Evolutionary conservation across 2,113 vertebrate genomes (phyloP).

Genomic region (Erpornis zantholeuca): DNA sequence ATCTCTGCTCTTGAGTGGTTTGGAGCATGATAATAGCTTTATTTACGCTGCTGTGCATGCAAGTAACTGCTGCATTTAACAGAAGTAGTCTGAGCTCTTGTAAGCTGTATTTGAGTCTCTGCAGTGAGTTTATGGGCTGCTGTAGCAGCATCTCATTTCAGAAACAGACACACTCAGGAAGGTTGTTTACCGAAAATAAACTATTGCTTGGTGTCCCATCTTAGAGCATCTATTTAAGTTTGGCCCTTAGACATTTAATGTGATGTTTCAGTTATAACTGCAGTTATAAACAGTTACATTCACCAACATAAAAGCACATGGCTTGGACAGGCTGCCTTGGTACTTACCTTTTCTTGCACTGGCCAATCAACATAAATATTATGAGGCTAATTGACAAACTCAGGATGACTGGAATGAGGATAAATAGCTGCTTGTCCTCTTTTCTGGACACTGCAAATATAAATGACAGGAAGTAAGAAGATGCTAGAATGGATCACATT

Average conservation of each 20-base stretch:
- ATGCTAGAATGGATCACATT: neutral
- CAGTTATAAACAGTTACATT: neutral
- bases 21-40: neutral
- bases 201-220: neutral
- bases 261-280: neutral
- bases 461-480: neutral
- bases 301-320: neutral
- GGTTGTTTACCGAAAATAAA: neutral
- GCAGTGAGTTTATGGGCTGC: neutral
- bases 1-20: neutral
- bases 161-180: neutral
- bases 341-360: constrained; percentile 55
- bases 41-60: neutral
- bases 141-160: neutral
- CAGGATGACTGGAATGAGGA: constrained; percentile 36
- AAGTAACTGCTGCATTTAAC: neutral
- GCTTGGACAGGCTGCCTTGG: neutral
- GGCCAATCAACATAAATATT: constrained; percentile 5
- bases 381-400: constrained; percentile 10
- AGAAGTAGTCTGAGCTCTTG: neutral
- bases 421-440: constrained; percentile 22
- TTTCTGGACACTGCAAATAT: constrained; percentile 10
- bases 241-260: neutral
- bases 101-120: neutral
- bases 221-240: neutral